A percentile compares a stretch with the other conserved stretches of the same genome.
These are phyloP conservation scores for Numenius arquata DNA, from an alignment of 2,113 vertebrate species.

Conservation along the genomic window DNA sequence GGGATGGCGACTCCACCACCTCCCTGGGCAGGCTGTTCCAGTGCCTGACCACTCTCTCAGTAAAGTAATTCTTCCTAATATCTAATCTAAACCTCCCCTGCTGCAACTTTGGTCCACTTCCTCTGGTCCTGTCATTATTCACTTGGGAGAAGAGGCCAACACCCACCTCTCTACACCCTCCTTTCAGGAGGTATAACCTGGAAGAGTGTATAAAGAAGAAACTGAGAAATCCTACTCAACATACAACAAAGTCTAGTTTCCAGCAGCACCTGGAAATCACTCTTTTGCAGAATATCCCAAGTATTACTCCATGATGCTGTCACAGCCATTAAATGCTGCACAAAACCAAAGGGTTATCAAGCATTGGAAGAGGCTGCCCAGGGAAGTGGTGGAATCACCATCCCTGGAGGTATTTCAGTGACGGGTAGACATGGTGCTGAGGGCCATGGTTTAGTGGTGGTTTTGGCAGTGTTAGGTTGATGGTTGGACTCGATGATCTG, in stretches of 20 bases:
- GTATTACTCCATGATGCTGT: background rate
- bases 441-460: background rate
- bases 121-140: too few relatives aligned
- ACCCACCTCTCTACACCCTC: too few relatives aligned
- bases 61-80: too few relatives aligned
- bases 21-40: too few relatives aligned
- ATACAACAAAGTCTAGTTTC: background rate
- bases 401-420: background rate
- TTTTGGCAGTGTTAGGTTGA: background rate
- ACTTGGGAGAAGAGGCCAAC: too few relatives aligned
- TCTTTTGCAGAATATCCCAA: background rate
- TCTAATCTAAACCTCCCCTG: too few relatives aligned
- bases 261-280: background rate
- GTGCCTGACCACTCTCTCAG: too few relatives aligned
- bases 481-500: background rate
- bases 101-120: too few relatives aligned
- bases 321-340: background rate
- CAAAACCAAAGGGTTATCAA: background rate
- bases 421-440: background rate
- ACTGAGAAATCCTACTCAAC: background rate
- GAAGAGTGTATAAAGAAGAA: fast-evolving
- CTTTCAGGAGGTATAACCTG: too few relatives aligned
- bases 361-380: background rate
- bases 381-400: background rate
- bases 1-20: too few relatives aligned